A percentile compares a stretch with the other conserved stretches of the same genome.
Evolutionary conservation across 2,797 vertebrate genomes (phyloP).

Genomic region (Apodemus agrarius): DNA sequence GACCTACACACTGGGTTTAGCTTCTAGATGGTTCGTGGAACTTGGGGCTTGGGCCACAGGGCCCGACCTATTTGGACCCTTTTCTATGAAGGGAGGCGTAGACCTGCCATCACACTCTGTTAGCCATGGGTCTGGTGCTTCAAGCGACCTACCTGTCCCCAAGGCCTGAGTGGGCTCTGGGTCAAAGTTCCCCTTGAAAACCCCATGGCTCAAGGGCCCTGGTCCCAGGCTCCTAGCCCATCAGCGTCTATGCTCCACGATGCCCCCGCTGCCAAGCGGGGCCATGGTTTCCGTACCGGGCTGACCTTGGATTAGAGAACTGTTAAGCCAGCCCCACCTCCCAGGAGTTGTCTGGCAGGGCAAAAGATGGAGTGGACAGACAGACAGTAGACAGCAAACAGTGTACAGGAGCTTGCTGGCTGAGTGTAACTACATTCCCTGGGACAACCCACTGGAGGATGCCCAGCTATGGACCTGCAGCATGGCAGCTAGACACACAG

Average conservation of each 20-base stretch:
- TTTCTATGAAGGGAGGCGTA: neutral
- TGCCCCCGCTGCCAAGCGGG: constrained; percentile 69
- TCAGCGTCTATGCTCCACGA: constrained; percentile 60
- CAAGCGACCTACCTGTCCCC: constrained; percentile 80
- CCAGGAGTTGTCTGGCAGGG: constrained; percentile 67
- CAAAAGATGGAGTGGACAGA: constrained; percentile 76
- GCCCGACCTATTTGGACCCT: constrained; percentile 16
- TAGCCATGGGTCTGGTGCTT: constrained; percentile 58
- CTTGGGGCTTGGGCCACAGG: neutral
- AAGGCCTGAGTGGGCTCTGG: constrained; percentile 73
- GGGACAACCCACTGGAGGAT: constrained; percentile 54
- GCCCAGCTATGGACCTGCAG: neutral
- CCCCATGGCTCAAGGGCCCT: constrained; percentile 68
- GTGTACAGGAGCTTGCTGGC: constrained; percentile 79
- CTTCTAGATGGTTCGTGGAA: neutral
- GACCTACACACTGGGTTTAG: neutral
- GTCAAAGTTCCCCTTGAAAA: constrained; percentile 75
- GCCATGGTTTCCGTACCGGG: constrained; percentile 65
- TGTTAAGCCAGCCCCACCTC: constrained; percentile 77
- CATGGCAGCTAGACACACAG: accelerated
- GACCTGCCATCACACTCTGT: neutral
- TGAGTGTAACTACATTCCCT: constrained; percentile 83
- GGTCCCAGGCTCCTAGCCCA: constrained; percentile 70
- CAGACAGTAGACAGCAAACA: constrained; percentile 80
- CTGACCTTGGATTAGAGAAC: constrained; percentile 81